phyloP scores from a whole-genome alignment of 2,113 vertebrate genomes.

The Grallaria varia region DNA sequence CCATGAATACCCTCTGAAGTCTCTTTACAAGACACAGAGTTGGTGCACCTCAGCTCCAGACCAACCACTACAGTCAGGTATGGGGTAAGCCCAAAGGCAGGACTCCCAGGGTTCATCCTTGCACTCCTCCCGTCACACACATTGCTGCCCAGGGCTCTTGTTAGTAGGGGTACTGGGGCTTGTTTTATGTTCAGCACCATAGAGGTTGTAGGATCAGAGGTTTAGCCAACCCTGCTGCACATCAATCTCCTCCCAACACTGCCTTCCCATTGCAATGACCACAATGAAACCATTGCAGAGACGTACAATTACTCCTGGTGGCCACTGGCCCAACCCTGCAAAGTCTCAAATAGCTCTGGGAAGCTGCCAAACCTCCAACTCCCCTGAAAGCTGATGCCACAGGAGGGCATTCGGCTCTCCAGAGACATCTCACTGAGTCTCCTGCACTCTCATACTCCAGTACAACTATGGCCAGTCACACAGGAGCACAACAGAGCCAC shows the following conservation, averaged over 20 bases:
- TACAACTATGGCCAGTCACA: fast-evolving
- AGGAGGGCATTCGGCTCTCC: not conserved
- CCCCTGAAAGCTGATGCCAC: not conserved
- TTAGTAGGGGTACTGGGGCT: fast-evolving
- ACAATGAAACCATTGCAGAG: not conserved
- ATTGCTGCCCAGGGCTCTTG: not conserved
- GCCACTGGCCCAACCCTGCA: not conserved
- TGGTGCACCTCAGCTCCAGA: not conserved
- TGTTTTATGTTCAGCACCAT: not conserved
- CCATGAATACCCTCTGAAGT: not conserved
- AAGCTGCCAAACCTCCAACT: not conserved
- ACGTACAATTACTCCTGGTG: not conserved
- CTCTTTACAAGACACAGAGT: not conserved
- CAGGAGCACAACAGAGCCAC: fast-evolving
- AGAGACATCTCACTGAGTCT: fast-evolving
- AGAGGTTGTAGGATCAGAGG: fast-evolving
- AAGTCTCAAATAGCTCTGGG: not conserved
- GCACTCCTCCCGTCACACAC: not conserved
- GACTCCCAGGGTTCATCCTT: not conserved
- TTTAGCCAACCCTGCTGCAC: not conserved
- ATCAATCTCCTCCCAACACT: not conserved
- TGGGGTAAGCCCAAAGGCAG: not conserved
- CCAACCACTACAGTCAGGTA: fast-evolving
- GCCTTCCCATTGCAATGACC: too few species aligned
- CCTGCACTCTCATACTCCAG: not conserved